These are phyloP conservation scores for Tipula vernalis DNA, from an alignment of 2,888 invertebrate genomes.

Conservation along the genomic window DNA sequence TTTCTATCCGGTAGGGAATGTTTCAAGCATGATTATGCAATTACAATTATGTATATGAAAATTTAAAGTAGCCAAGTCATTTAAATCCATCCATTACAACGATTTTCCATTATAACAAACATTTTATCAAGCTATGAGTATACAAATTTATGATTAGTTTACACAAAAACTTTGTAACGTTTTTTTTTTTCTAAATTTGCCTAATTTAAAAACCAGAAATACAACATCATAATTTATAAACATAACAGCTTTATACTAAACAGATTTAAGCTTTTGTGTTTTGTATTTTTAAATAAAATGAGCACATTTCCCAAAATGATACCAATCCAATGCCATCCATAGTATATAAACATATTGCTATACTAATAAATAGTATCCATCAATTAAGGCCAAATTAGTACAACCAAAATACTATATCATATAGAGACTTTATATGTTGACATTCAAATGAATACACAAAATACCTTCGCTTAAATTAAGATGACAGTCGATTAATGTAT, in stretches of 20 bases:
- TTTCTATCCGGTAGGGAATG: not conserved
- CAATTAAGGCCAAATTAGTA: not conserved
- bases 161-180: not conserved
- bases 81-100: not conserved
- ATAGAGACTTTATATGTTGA: not conserved
- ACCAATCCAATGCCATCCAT: not conserved
- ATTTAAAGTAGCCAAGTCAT: not conserved
- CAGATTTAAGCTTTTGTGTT: constrained; percentile 4
- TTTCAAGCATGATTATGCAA: not conserved
- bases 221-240: not conserved
- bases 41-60: not conserved
- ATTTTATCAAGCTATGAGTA: not conserved
- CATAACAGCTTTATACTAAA: not conserved
- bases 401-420: not conserved
- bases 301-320: not conserved
- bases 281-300: not conserved
- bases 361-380: not conserved
- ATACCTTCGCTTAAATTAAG: not conserved
- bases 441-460: not conserved
- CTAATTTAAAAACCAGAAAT: not conserved
- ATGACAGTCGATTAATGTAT: not conserved
- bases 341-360: not conserved
- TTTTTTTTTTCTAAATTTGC: not conserved
- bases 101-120: not conserved
- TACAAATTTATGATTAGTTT: not conserved